Conservation (phyloP, 2,888 invertebrate species). For the Zeuzera pyrina region DNA sequence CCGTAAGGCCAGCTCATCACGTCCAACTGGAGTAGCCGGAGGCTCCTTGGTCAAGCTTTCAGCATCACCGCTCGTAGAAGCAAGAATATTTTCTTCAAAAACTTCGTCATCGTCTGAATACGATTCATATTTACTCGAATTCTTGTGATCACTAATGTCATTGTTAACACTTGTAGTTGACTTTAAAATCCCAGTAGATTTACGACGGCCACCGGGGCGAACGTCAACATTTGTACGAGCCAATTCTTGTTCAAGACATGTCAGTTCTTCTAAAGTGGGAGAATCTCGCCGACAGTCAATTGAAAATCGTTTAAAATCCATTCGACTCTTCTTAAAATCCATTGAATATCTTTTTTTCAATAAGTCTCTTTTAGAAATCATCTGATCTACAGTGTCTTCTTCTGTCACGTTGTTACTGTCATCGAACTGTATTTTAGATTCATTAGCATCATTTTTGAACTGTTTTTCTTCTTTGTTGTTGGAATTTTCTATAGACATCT, state of each 20-base stretch:
- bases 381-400: slow-evolving; percentile 33
- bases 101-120: slow-evolving; percentile 75
- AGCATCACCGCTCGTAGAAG: slow-evolving; percentile 32
- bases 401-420: slow-evolving; percentile 28
- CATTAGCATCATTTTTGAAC: not conserved
- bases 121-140: slow-evolving; percentile 26
- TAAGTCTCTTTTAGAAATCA: slow-evolving; percentile 40
- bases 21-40: slow-evolving; percentile 84
- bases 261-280: slow-evolving; percentile 50
- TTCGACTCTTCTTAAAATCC: slow-evolving; percentile 49
- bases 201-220: slow-evolving; percentile 43
- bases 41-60: slow-evolving; percentile 76
- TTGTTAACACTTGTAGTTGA: slow-evolving; percentile 51
- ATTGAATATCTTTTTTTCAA: slow-evolving; percentile 55
- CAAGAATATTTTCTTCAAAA: slow-evolving; percentile 62
- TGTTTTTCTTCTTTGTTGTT: not conserved
- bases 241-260: slow-evolving; percentile 50
- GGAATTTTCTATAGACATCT: slow-evolving; percentile 1
- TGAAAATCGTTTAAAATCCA: slow-evolving; percentile 60
- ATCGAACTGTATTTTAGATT: not conserved
- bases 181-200: slow-evolving; percentile 62
- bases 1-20: slow-evolving; percentile 83
- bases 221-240: slow-evolving; percentile 57
- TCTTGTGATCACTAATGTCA: slow-evolving; percentile 35
- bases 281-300: slow-evolving; percentile 55